phyloP scores from a whole-genome alignment of 2,113 vertebrate genomes.

The Spheniscus mendiculus region DNA sequence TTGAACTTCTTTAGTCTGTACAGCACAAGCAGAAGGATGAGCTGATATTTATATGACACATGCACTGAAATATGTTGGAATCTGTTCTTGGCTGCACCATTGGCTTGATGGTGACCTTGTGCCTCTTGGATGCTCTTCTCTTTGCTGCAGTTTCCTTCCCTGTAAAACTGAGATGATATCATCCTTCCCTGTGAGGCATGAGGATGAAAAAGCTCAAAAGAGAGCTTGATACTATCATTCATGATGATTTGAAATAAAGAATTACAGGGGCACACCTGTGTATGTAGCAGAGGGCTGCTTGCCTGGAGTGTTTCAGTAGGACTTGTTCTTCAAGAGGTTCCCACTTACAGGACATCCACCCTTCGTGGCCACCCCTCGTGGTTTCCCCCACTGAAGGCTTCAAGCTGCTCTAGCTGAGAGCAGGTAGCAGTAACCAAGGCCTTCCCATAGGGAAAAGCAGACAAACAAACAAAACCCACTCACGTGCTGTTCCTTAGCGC shows the following conservation, averaged over 20 bases:
- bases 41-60: background rate
- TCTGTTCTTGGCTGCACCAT: background rate
- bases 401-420: background rate
- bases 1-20: background rate
- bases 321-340: background rate
- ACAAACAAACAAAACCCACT: background rate
- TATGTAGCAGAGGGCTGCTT: background rate
- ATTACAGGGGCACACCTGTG: background rate
- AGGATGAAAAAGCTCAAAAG: background rate
- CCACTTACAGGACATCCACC: background rate
- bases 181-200: background rate
- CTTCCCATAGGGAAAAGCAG: background rate
- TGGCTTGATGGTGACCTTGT: background rate
- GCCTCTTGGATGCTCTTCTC: background rate
- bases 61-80: background rate
- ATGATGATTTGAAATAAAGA: background rate
- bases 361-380: rapidly evolving
- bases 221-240: background rate
- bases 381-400: background rate
- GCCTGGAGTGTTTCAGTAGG: background rate
- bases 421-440: background rate
- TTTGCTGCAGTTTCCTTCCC: background rate
- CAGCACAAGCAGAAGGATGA: background rate
- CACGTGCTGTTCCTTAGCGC: rapidly evolving
- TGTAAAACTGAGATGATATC: background rate